Conservation (phyloP, 1,140 invertebrate genomes). For the Cydia splendana region DNA sequence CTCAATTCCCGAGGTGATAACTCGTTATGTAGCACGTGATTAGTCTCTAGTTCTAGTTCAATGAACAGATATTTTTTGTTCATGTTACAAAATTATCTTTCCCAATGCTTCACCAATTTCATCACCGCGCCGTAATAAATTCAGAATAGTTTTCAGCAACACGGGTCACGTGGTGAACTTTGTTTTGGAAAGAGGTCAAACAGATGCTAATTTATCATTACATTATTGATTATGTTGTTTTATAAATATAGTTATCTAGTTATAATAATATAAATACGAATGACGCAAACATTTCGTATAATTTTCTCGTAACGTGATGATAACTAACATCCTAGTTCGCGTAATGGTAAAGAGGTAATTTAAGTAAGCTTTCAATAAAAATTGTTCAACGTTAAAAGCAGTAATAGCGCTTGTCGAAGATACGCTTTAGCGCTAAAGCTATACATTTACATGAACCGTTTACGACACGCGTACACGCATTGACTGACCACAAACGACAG, state of each 20-base stretch:
- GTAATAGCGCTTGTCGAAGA: neutral
- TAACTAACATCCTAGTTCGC: neutral
- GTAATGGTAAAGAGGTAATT: neutral
- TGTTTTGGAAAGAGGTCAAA: conserved; percentile 8
- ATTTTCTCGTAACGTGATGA: neutral
- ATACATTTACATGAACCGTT: conserved; percentile 22
- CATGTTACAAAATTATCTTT: conserved; percentile 12
- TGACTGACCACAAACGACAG: conserved; percentile 7
- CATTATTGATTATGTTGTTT: neutral
- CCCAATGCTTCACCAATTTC: conserved; percentile 1
- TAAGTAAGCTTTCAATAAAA: neutral
- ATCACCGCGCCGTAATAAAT: conserved; percentile 2
- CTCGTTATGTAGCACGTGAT: conserved; percentile 28
- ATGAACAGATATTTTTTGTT: conserved; percentile 21
- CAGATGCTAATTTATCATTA: neutral
- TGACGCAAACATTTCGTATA: neutral
- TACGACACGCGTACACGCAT: conserved; percentile 29
- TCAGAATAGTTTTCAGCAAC: conserved; percentile 3
- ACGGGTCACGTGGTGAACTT: neutral
- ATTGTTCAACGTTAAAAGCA: neutral
- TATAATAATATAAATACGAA: neutral
- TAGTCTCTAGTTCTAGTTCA: conserved; percentile 26
- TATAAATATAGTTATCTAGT: neutral
- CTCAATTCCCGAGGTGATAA: conserved; percentile 30
- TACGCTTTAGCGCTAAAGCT: conserved; percentile 8